Evolutionary conservation across 1,140 invertebrate genomes (phyloP), one percentile per base, ranked within the genome.

Genomic region (Plutomurus gul): DNA sequence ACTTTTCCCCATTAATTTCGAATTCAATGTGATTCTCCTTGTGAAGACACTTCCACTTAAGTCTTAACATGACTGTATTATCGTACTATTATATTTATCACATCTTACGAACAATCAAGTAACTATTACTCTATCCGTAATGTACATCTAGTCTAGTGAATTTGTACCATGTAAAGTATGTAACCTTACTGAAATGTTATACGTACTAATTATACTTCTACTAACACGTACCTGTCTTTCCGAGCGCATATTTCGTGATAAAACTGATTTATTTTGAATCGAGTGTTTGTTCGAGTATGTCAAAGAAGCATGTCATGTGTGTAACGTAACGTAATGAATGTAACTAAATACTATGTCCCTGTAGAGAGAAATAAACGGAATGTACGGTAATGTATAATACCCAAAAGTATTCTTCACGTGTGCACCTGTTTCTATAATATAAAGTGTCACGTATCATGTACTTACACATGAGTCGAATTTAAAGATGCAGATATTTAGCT

Each of bases 161-260:
- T 43, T 40, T 72, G n/a, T 43, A 72, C 70, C 70, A 40, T 25
- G 22, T 72, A 65, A 60, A 60, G n/a, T n/a, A 43, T 43, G n/a
- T 13, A 13, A 43, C 11, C 1, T n/a, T 33, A 65, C 22, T n/a
- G 25, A n/a, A n/a, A n/a, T 36, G 36, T 30, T 65, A 65, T 25
- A 65, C 56, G 11, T 65, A 65, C 25, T 36, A n/a, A 65, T 30
- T 36, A 33, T 43, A 25, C 20, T 72, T 40, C 70, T 40, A 39
- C 18, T 43, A 72, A 39, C 40, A 72, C 40, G 70, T 72, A 72
- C 70, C 70, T 72, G 70, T 72, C 70, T 72, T 72, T 72, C 70
- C 36, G 36, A 72, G 22, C 70, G 70, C 40, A 46, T 40, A 40
- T 72, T 72, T 43, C 36, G 70, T 72, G 70, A 72, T 72, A 72